Conservation (phyloP, 2,888 invertebrate species). For the Pyrrhosoma nymphula region DNA sequence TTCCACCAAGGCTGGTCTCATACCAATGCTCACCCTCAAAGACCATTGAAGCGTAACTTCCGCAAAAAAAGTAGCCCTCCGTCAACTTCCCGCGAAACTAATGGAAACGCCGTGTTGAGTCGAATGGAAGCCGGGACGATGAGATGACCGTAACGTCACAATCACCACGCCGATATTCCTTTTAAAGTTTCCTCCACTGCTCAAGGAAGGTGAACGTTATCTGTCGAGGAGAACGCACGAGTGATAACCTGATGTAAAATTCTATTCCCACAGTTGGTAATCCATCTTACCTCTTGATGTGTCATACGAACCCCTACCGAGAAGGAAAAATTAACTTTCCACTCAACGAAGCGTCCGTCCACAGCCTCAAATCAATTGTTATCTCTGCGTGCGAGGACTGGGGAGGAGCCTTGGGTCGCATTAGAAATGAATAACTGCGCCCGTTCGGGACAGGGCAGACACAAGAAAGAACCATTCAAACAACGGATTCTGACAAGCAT, state of each 20-base stretch:
- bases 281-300: neutral
- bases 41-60: conserved; percentile 7
- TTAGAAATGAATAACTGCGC: neutral
- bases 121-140: neutral
- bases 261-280: neutral
- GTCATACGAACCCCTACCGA: neutral
- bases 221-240: neutral
- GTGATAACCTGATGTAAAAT: neutral
- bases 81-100: neutral
- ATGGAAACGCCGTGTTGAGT: neutral
- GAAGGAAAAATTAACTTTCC: neutral
- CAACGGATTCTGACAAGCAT: neutral
- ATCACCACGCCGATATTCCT: neutral
- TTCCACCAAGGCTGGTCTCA: neutral
- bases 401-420: neutral
- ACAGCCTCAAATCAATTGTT: neutral
- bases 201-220: neutral
- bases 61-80: neutral
- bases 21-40: neutral
- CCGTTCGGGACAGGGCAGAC: neutral
- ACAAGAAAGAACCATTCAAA: neutral
- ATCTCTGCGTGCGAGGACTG: neutral
- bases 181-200: neutral
- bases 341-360: neutral
- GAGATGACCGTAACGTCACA: neutral